Percentiles rank a stretch among this genome's conserved stretches.
These are phyloP conservation scores for Rhaphigaster nebulosa DNA, from an alignment of 2,888 invertebrate genomes.

Conservation along the genomic window DNA sequence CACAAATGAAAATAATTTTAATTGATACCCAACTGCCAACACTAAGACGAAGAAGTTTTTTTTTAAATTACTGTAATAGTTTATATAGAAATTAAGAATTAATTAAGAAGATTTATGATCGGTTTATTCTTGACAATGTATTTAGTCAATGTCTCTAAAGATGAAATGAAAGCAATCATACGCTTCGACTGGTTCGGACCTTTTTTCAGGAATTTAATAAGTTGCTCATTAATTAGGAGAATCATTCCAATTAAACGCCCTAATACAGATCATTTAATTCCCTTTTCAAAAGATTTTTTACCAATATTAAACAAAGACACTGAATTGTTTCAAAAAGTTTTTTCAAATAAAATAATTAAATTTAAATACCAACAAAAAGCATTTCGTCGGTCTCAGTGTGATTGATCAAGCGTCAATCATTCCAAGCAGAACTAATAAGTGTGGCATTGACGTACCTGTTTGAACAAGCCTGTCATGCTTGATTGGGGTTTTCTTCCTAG, in stretches of 20 bases:
- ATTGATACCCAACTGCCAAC: no score
- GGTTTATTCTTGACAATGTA: background rate
- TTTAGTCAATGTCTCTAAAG: background rate
- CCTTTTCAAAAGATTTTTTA: background rate
- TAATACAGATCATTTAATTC: conserved; percentile 1
- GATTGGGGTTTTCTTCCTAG: no score
- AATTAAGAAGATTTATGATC: no score
- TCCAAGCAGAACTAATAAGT: no score
- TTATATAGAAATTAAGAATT: no score
- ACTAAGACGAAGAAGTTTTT: no score
- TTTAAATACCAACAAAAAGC: background rate
- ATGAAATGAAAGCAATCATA: background rate
- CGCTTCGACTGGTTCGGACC: background rate
- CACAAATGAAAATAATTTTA: no score
- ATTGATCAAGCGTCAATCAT: no score
- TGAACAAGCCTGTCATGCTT: no score
- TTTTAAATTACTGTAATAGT: no score
- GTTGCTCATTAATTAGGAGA: background rate
- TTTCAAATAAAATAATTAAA: background rate
- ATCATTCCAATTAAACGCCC: conserved; percentile 21
- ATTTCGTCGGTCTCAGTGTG: no score
- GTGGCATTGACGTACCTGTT: no score
- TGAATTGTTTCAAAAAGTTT: background rate
- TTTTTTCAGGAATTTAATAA: background rate
- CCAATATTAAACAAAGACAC: background rate